A percentile compares a stretch with the other conserved stretches of the same genome.
These are phyloP conservation scores for Actias luna DNA, from an alignment of 2,888 invertebrate genomes.

Conservation along the genomic window DNA sequence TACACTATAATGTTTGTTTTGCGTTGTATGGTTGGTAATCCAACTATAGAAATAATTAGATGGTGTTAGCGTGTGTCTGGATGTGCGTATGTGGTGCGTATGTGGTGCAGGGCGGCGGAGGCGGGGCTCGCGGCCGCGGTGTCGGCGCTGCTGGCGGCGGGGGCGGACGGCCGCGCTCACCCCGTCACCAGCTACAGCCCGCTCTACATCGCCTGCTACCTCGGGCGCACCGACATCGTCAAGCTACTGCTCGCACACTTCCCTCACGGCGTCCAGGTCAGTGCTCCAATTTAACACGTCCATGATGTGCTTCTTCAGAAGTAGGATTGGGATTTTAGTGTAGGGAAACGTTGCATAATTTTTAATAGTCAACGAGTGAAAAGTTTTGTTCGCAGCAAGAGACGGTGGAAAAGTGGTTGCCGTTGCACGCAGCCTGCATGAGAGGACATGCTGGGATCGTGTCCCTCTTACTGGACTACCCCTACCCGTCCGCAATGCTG, in stretches of 20 bases:
- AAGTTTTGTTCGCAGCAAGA: constrained; percentile 80
- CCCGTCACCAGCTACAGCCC: constrained; percentile 96
- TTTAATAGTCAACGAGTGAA: neutral
- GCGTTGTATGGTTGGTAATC: too few species aligned
- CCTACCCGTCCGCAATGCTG: constrained; percentile 86
- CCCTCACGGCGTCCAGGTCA: constrained; percentile 90
- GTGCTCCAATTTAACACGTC: too few species aligned
- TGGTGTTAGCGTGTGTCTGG: too few species aligned
- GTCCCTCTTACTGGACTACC: constrained; percentile 89
- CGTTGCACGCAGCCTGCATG: constrained; percentile 95
- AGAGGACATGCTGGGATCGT: constrained; percentile 91
- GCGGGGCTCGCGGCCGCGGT: constrained; percentile 91
- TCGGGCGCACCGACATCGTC: constrained; percentile 90
- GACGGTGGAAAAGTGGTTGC: constrained; percentile 96
- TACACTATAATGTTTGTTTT: too few species aligned
- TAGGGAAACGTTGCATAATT: too few species aligned
- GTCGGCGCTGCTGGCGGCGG: constrained; percentile 87
- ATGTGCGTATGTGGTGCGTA: neutral
- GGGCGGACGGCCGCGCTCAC: constrained; percentile 94
- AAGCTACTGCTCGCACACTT: constrained; percentile 89
- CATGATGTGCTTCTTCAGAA: too few species aligned
- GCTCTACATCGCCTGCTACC: constrained; percentile 93
- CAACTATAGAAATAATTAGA: too few species aligned
- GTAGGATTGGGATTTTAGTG: too few species aligned
- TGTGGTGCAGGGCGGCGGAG: constrained; percentile 88